These are phyloP conservation scores for Cranoglanis bouderius DNA, from an alignment of 2,113 vertebrate genomes.

Conservation along the genomic window DNA sequence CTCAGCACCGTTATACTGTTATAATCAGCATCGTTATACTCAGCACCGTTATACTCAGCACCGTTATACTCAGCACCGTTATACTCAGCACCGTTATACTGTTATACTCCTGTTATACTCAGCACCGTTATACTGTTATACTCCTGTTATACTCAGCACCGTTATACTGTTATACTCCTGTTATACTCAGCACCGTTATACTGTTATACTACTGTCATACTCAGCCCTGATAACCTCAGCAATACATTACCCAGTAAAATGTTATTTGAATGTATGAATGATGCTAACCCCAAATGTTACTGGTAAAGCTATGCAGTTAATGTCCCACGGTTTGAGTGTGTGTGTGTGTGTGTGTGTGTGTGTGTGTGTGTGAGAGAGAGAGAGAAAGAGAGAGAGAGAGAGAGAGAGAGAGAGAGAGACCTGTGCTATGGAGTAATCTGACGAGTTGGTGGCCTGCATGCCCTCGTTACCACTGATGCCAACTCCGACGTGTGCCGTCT, in stretches of 20 bases:
- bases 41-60: no score
- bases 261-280: neutral
- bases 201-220: neutral
- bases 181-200: no score
- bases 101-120: no score
- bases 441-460: slow-evolving; percentile 98
- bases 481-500: slow-evolving; percentile 95
- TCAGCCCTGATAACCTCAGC: neutral
- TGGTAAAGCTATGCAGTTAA: neutral
- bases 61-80: no score
- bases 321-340: neutral
- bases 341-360: slow-evolving; percentile 13
- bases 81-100: no score
- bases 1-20: no score
- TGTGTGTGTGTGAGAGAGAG: neutral
- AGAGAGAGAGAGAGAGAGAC: slow-evolving; percentile 61
- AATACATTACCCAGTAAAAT: neutral
- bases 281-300: neutral
- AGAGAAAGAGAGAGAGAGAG: slow-evolving; percentile 52
- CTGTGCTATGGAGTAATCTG: slow-evolving; percentile 97
- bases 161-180: neutral
- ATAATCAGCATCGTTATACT: no score
- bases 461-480: slow-evolving; percentile 98
- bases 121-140: no score
- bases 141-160: neutral